Evolutionary conservation across 53 echinoderm and acorn worm genomes (phyloP).

Genomic region (Luidia sarsii): DNA sequence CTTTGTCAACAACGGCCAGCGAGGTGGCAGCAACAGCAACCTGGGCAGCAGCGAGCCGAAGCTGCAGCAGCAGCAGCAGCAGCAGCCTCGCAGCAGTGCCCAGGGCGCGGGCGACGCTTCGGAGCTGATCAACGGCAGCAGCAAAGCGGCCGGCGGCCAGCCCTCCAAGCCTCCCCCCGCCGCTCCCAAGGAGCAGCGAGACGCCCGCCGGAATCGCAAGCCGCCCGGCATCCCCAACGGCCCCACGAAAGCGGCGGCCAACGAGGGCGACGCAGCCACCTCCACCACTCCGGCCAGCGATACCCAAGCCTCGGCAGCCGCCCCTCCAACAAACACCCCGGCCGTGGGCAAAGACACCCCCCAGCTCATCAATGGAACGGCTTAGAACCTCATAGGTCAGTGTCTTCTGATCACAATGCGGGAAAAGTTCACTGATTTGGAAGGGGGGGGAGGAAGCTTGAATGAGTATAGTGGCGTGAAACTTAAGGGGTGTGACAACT

Average conservation of each 20-base stretch:
- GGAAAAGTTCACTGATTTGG: too few species aligned
- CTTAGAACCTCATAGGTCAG: too few species aligned
- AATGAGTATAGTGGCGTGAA: background rate
- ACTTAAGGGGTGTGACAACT: conserved; percentile 41
- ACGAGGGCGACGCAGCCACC: too few species aligned
- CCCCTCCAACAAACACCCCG: too few species aligned
- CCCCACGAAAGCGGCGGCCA: conserved; percentile 4
- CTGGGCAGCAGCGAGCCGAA: background rate
- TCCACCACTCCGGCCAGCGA: too few species aligned
- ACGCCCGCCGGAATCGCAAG: conserved; percentile 40
- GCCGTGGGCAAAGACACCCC: conserved; percentile 36
- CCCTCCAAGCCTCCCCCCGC: conserved; percentile 9
- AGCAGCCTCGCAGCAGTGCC: too few species aligned
- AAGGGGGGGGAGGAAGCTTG: background rate
- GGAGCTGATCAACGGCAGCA: conserved; percentile 21
- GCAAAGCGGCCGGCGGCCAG: background rate
- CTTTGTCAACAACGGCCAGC: conserved; percentile 11
- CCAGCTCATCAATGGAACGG: conserved; percentile 56
- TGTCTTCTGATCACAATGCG: too few species aligned
- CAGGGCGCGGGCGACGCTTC: background rate
- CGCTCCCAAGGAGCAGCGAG: conserved; percentile 50
- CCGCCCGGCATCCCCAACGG: conserved; percentile 10
- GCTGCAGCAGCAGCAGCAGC: background rate
- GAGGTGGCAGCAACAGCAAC: background rate
- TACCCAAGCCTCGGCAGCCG: too few species aligned